A percentile compares a stretch with the other conserved stretches of the same genome.
phyloP scores from a whole-genome alignment of 2,888 invertebrate genomes.

The Chironomus tentans region DNA sequence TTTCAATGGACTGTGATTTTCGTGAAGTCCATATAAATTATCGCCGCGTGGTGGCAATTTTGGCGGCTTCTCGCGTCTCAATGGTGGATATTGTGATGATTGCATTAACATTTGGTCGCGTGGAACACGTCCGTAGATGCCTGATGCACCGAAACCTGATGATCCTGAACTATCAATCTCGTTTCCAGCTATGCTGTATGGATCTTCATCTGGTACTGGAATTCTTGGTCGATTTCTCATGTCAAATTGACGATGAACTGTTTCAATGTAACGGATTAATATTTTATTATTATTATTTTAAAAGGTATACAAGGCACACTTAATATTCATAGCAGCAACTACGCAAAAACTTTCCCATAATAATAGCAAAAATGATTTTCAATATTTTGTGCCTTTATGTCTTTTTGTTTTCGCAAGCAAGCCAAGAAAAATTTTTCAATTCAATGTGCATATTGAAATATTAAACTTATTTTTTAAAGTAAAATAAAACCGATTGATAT shows the following conservation, averaged over 20 bases:
- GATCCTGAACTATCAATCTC: conserved; percentile 46
- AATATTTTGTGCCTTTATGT: too few relatives aligned
- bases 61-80: conserved; percentile 47
- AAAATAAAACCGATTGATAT: background rate
- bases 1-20: conserved; percentile 64
- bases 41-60: conserved; percentile 53
- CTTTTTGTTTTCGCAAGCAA: too few relatives aligned
- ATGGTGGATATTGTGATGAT: conserved; percentile 50
- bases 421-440: background rate
- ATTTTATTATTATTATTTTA: too few relatives aligned
- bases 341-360: too few relatives aligned
- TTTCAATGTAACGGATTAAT: conserved; percentile 29
- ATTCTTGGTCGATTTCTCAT: conserved; percentile 86
- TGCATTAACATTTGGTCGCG: conserved; percentile 62
- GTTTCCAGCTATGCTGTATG: conserved; percentile 79
- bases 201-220: conserved; percentile 88
- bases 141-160: conserved; percentile 48
- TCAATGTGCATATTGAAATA: too few relatives aligned
- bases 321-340: too few relatives aligned
- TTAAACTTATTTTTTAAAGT: background rate
- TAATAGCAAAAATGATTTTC: too few relatives aligned
- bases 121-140: conserved; percentile 51
- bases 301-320: too few relatives aligned
- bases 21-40: conserved; percentile 51
- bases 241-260: conserved; percentile 77